A percentile compares a stretch with the other conserved stretches of the same genome.
Conservation (phyloP, 2,888 invertebrate species). For the Galerucella pusilla region DNA sequence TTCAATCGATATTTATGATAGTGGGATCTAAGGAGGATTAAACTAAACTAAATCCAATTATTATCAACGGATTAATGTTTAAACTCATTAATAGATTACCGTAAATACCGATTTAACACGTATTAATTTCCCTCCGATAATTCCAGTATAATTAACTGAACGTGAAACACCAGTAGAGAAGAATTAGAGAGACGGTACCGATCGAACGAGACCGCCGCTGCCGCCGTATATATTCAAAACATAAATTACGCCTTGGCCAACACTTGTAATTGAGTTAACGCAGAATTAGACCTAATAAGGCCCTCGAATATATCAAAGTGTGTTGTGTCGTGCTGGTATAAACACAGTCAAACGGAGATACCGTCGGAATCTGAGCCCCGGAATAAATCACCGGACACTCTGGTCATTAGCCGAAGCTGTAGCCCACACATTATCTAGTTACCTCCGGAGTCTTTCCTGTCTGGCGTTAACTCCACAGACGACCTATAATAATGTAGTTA, state of each 20-base stretch:
- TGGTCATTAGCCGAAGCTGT: slow-evolving; percentile 64
- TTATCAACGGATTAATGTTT: slow-evolving; percentile 12
- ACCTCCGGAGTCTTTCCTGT: slow-evolving; percentile 53
- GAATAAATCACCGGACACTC: slow-evolving; percentile 65
- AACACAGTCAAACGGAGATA: slow-evolving; percentile 57
- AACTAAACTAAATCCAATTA: slow-evolving; percentile 4
- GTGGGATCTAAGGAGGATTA: background rate
- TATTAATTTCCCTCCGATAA: slow-evolving; percentile 25
- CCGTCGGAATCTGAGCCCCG: slow-evolving; percentile 60
- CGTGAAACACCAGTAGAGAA: slow-evolving; percentile 28
- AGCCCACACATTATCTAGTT: slow-evolving; percentile 61
- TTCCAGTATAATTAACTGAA: slow-evolving; percentile 19
- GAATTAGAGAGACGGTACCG: slow-evolving; percentile 23
- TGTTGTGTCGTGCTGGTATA: slow-evolving; percentile 55
- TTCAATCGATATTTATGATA: background rate
- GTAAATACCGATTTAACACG: slow-evolving; percentile 20
- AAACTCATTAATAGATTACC: slow-evolving; percentile 23
- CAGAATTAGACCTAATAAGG: slow-evolving; percentile 63
- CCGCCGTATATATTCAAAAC: slow-evolving; percentile 30
- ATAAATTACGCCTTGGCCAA: slow-evolving; percentile 56
- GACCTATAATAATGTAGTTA: slow-evolving; percentile 30
- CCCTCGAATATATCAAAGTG: slow-evolving; percentile 62
- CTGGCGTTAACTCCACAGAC: slow-evolving; percentile 26
- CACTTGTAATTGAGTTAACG: slow-evolving; percentile 62
- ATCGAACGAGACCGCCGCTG: slow-evolving; percentile 19